Conservation (phyloP, 2,797 vertebrate species). For the Aotus griseimembra region DNA sequence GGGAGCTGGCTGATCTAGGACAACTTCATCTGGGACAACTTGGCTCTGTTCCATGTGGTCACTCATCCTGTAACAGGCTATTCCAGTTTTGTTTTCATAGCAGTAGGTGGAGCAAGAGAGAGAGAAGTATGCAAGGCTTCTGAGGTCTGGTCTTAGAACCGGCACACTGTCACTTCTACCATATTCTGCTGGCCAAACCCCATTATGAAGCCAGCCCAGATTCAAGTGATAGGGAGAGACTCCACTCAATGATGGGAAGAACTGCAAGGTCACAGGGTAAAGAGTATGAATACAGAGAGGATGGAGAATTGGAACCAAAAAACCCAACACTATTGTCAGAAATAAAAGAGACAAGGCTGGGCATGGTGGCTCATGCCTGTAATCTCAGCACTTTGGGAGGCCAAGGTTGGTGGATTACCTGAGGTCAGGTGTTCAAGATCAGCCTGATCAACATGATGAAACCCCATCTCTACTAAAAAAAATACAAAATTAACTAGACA, state of each 20-base stretch:
- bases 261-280: not conserved
- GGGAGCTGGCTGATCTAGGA: not conserved
- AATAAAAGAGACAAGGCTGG: not conserved
- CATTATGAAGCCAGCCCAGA: not conserved
- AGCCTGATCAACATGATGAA: too few species aligned
- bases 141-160: not conserved
- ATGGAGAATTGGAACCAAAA: not conserved
- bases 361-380: too few species aligned
- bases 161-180: not conserved
- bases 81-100: not conserved
- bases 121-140: not conserved
- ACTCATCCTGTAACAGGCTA: not conserved
- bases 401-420: too few species aligned
- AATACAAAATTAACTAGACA: too few species aligned
- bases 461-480: too few species aligned
- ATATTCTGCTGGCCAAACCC: not conserved
- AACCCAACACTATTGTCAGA: not conserved
- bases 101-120: not conserved
- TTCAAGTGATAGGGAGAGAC: not conserved
- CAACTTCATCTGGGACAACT: not conserved
- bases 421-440: too few species aligned
- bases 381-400: too few species aligned
- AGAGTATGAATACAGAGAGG: not conserved
- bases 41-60: not conserved
- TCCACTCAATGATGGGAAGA: not conserved